phyloP scores from a whole-genome alignment of 2,113 vertebrate species.

The Marmota flaviventris region DNA sequence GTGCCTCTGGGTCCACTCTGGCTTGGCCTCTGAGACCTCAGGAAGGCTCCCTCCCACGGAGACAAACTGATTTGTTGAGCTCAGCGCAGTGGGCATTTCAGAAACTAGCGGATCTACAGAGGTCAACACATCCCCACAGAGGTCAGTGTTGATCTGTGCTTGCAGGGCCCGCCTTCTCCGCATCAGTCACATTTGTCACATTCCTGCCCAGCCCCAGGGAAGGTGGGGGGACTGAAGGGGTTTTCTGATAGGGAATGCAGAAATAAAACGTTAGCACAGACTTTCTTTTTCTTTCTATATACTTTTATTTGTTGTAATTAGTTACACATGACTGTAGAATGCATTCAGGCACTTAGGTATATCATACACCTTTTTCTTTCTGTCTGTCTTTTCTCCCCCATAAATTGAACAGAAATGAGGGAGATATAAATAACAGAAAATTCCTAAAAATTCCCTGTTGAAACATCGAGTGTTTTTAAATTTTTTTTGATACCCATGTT shows the following conservation, averaged over 20 bases:
- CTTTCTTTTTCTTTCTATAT: neutral
- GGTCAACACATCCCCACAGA: conserved; percentile 80
- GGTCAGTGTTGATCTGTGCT: conserved; percentile 72
- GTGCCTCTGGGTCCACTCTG: conserved; percentile 84
- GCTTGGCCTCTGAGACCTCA: conserved; percentile 85
- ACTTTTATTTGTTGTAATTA: no score
- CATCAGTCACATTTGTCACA: neutral
- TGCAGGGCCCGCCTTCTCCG: conserved; percentile 42
- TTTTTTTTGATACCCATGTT: no score
- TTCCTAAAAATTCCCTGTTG: neutral
- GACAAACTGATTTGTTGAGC: conserved; percentile 88
- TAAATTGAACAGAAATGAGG: neutral
- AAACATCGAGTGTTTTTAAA: neutral
- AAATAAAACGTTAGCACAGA: neutral
- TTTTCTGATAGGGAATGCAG: neutral
- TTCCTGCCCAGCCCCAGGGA: conserved; percentile 53
- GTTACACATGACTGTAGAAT: no score
- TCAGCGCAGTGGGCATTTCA: conserved; percentile 83
- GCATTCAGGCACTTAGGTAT: no score
- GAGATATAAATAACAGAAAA: neutral
- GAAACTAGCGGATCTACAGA: conserved; percentile 80
- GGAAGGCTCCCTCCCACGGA: conserved; percentile 81
- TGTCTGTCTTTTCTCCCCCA: rapidly evolving
- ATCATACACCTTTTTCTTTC: no score
- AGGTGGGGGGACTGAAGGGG: neutral